Base-by-base conservation (phyloP, 2,888 invertebrate genomes). In the Liopterus haemorrhoidalis region DNA sequence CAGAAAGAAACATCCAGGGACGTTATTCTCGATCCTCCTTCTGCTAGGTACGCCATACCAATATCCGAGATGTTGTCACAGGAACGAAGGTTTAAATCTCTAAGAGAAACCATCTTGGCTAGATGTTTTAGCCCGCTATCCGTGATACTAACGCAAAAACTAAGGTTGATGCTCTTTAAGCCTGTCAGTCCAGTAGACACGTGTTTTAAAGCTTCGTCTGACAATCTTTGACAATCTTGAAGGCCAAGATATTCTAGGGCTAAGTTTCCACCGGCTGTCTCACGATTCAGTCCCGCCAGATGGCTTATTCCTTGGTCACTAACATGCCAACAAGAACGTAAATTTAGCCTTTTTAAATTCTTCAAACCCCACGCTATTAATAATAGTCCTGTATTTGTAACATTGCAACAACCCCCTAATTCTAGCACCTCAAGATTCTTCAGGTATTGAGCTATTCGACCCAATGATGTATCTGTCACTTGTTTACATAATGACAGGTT, bases 21-120 rank as follows among this genome's bases (percentile, higher is more conserved):
- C 12, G 82, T 76, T 53, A 95, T 79, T 51, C 85, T 74, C 40
- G 83, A 82, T 22, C 89, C 89, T 20, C 91, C 91, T 63, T 94
- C 93, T 1, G 93, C 89, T 39, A 95, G 74, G 63, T 89, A 90
- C 14, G 88, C 90, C 71, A 95, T 85, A 15, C 93, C 94, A 30
- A 84, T 82, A 66, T 95, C 93, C 15, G 90, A 87, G 42, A 95
- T 86, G 63, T 91, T 92, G 71, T 94, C 94, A 74, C 94, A 95
- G 47, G 90, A 86, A 54, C 94, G 75, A 50, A 95, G 72, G 67
- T 94, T 93, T 32, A 95, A 73, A 64, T 93, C 90, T 52, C 84
- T 79, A 57, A 95, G 70, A 51, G 81, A 82, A 47, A 83, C 76
- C 79, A 93, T 86, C 60, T 84, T 81, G 1, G 94, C 88, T 51